Base-by-base conservation (phyloP, 1,140 invertebrate species). In the Drosophila leontia region DNA sequence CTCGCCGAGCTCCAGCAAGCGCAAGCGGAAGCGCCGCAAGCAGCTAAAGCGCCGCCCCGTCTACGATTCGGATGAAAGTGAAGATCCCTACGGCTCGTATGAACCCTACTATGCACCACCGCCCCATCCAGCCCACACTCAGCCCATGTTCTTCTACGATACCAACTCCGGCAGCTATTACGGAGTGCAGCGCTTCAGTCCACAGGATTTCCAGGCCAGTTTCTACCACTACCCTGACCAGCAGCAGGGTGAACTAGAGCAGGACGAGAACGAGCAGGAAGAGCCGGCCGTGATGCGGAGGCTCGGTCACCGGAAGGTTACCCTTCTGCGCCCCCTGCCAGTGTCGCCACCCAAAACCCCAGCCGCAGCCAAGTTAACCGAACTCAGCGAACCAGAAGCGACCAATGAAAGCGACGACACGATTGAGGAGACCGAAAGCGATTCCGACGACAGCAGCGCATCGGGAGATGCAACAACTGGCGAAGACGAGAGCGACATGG, bases 11-110 rank as follows among this genome's bases (percentile, higher is more conserved):
- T 63, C 75, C 35, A 82, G 35, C 26, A 91, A 90, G 45, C 78
- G 78, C n/a, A 90, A 79, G 19, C 81, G 75, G n/a, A 91, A 68
- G 72, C 79, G 80, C 41, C 81, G 77, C 39, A 92, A 85, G 77
- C 72, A 85, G 32, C 53, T 67, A 13, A 90, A 72, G 26, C 85
- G 41, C 11, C 50, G 56, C 7, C 88, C 81, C 0, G 19, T 13
- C 5, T 69, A 70, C 32, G 69, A 76, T 13, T 56, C 75, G 15
- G 41, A 67, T 42, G 71, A 78, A n/a, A 51, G 51, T 19, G 71
- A 82, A 12, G 80, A 80, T 70, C n/a, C 58, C 4, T 84, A 75
- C 62, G 45, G 51, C 15, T 80, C 80, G 8, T 88, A 87, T 53
- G 59, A 68, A 15, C 34, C 47, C n/a, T 70, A 70, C 34, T 70